A percentile compares a stretch with the other conserved stretches of the same genome.
Conservation (phyloP, 2,888 invertebrate species). For the Gerris lacustris region DNA sequence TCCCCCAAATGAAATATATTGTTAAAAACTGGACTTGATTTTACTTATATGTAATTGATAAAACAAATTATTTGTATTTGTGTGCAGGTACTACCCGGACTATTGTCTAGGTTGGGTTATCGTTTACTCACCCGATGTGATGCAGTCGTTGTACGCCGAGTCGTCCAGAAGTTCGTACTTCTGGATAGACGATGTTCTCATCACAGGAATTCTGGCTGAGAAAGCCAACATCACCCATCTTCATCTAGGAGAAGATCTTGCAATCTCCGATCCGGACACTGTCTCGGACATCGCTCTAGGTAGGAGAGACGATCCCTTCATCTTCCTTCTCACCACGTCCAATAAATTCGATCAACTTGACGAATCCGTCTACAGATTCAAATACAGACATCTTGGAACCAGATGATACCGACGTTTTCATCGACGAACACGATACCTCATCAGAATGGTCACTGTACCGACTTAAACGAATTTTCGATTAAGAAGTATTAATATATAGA, state of each 20-base stretch:
- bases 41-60: too few species aligned
- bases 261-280: constrained; percentile 14
- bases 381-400: background rate
- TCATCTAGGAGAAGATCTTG: constrained; percentile 15
- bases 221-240: constrained; percentile 46
- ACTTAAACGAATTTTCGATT: too few species aligned
- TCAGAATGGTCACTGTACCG: too few species aligned
- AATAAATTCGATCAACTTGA: constrained; percentile 17
- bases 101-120: constrained; percentile 66
- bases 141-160: constrained; percentile 44
- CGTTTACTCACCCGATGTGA: constrained; percentile 52
- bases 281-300: constrained; percentile 8
- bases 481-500: too few species aligned
- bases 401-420: background rate
- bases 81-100: constrained; percentile 53
- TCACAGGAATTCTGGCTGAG: constrained; percentile 54
- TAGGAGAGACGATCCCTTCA: constrained; percentile 11
- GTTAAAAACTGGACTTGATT: too few species aligned
- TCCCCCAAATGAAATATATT: too few species aligned
- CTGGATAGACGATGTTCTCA: constrained; percentile 74
- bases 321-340: constrained; percentile 21
- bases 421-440: too few species aligned
- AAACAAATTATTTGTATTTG: too few species aligned
- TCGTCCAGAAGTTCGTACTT: constrained; percentile 55
- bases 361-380: background rate